Conservation (phyloP, 2,113 vertebrate species). For the Leuciscus idus region DNA sequence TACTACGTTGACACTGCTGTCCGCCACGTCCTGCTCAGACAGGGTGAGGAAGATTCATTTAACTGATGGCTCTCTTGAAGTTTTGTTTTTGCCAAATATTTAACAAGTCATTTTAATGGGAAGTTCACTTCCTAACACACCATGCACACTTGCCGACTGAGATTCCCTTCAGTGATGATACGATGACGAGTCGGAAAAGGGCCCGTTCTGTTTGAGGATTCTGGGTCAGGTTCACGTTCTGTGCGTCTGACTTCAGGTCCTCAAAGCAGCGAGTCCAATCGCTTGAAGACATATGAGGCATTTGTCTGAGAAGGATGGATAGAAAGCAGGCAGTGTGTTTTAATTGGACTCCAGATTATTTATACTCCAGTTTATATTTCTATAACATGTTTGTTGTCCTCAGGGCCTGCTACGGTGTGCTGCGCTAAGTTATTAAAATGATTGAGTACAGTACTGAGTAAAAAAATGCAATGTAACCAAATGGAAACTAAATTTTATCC, state of each 20-base stretch:
- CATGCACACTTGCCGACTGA: not conserved
- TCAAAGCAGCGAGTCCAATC: conserved; percentile 63
- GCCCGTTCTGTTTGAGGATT: conserved; percentile 45
- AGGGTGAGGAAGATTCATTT: conserved; percentile 75
- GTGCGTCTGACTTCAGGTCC: conserved; percentile 69
- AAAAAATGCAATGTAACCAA: not conserved
- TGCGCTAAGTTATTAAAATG: conserved; percentile 72
- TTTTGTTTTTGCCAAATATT: not conserved
- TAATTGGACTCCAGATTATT: not conserved
- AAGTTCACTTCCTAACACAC: not conserved
- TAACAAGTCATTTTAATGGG: not conserved
- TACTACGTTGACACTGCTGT: conserved; percentile 98
- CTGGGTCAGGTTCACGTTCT: conserved; percentile 74
- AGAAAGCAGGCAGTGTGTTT: not conserved
- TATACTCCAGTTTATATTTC: fast-evolving
- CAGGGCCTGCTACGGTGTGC: conserved; percentile 95
- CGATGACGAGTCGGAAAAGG: conserved; percentile 88
- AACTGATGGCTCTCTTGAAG: not conserved
- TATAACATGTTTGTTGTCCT: not conserved
- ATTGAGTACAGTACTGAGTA: not conserved
- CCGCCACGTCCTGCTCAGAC: conserved; percentile 94
- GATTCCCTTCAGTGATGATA: conserved; percentile 83
- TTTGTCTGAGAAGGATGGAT: conserved; percentile 89
- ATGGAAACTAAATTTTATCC: not conserved
- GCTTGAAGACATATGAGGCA: conserved; percentile 85